Evolutionary conservation across 2,113 vertebrate species (phyloP).

Genomic region (Balaeniceps rex): DNA sequence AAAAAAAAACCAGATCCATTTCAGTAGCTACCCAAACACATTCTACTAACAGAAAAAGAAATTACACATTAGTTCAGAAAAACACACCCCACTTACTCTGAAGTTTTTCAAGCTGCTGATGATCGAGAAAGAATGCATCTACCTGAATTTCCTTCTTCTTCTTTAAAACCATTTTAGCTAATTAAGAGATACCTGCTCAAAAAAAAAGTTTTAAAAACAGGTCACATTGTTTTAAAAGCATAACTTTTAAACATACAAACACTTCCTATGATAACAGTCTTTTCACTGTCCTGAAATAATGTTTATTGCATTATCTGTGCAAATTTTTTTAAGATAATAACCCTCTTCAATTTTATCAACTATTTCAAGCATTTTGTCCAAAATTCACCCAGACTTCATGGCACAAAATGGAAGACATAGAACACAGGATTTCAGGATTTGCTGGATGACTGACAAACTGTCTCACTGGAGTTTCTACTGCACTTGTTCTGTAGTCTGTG

Average conservation of each 20-base stretch:
- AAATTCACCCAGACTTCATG: background rate
- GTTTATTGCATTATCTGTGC: background rate
- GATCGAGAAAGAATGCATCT: slow-evolving; percentile 77
- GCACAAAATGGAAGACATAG: background rate
- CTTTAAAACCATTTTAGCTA: slow-evolving; percentile 86
- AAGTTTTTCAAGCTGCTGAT: slow-evolving; percentile 75
- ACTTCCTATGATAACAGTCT: background rate
- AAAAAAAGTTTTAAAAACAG: background rate
- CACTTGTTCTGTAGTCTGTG: fast-evolving
- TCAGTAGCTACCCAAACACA: background rate
- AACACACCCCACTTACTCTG: slow-evolving; percentile 68
- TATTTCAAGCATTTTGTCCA: background rate
- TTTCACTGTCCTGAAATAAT: background rate
- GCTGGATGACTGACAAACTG: too few species aligned
- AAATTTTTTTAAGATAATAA: background rate
- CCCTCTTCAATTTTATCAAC: background rate
- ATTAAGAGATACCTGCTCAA: background rate
- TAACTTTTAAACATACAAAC: background rate
- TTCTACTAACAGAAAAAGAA: background rate
- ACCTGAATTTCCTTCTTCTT: slow-evolving; percentile 87
- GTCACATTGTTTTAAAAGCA: background rate
- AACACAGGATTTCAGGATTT: background rate
- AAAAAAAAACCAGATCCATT: background rate
- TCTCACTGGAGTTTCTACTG: background rate
- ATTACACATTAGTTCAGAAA: background rate